A percentile compares a stretch with the other conserved stretches of the same genome.
phyloP scores from a whole-genome alignment of 2,888 invertebrate species.

The Idaea aversata region DNA sequence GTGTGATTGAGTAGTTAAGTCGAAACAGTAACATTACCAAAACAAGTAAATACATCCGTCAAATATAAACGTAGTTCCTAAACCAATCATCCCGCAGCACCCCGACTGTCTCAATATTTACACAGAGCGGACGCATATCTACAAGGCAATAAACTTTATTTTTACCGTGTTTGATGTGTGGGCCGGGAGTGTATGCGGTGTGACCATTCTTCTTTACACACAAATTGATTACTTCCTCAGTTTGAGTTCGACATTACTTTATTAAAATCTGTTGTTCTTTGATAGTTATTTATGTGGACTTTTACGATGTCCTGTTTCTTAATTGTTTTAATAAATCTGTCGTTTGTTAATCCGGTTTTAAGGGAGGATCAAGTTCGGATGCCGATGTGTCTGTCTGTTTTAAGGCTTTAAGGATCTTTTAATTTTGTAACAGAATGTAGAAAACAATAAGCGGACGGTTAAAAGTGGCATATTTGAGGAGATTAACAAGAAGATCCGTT shows the following conservation, averaged over 20 bases:
- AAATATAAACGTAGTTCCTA: neutral
- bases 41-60: neutral
- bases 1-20: neutral
- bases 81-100: neutral
- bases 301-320: neutral
- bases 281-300: neutral
- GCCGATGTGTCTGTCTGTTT: neutral
- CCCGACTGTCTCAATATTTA: constrained; percentile 18
- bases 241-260: neutral
- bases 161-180: constrained; percentile 35
- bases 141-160: constrained; percentile 57
- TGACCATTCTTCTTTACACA: constrained; percentile 1
- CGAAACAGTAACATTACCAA: neutral
- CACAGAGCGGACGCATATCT: constrained; percentile 42
- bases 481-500: no score
- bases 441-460: no score
- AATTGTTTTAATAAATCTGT: neutral
- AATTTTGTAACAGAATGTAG: neutral
- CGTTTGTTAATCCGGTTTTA: neutral
- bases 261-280: neutral
- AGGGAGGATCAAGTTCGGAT: neutral
- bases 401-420: neutral
- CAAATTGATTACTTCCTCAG: neutral
- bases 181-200: neutral
- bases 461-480: no score